Evolutionary conservation across 2,888 invertebrate genomes (phyloP), one percentile per base, ranked within the genome.

Genomic region (Capitulum mitella): DNA sequence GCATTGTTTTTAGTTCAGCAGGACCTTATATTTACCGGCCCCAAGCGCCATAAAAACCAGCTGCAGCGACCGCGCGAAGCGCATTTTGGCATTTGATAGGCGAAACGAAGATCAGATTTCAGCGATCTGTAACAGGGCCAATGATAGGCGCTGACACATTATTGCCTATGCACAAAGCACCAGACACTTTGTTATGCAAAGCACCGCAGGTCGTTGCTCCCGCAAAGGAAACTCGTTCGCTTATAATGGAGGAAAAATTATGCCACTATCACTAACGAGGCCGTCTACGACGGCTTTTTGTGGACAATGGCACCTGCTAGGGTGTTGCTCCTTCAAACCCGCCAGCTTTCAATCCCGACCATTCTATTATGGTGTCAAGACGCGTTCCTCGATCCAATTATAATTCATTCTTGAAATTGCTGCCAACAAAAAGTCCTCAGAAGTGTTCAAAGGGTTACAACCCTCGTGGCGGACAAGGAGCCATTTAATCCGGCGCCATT

Each of bases 361-460:
- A 40, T 70, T 70, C 70, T 70, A 70, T 70, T 70, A 70, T 40
- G 70, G 70, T 70, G 70, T 70, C 70, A 70, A 70, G 70, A 70
- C 70, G 70, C 70, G 70, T 40, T 70, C 70, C 22, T 29, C 37
- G 40, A 40, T 40, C 70, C 40, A 70, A 70, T 70, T 70, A 70
- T 70, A 40, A 70, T 70, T 70, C 70, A 70, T 70, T 70, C 70
- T 70, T 40, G 70, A 70, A 70, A 70, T 70, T 40, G 37, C 70
- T 22, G 37, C 70, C 70, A 40, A 70, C 70, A 70, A 70, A 70
- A 70, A 70, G 70, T 70, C 37, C 70, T 40, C 70, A 70, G 70
- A 70, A 40, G 70, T 70, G 70, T 70, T 70, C 70, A 70, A 70
- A 70, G 70, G 70, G 70, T 70, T 70, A 70, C 70, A 40, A 5